Base-by-base conservation (phyloP, 2,113 vertebrate species). In the Aphyosemion australe region DNA sequence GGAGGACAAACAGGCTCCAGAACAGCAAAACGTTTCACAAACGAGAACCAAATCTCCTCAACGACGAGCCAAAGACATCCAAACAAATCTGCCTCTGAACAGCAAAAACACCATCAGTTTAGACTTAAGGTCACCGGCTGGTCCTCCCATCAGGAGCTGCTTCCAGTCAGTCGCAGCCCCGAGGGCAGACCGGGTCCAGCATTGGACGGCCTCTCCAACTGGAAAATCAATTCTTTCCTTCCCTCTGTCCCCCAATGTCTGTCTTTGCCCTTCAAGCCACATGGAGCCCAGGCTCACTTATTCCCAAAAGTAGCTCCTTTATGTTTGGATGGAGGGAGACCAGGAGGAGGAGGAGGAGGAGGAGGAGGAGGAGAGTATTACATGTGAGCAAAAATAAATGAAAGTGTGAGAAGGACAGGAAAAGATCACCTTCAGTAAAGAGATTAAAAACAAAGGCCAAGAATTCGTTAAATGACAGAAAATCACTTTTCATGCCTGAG, bases 161-260 rank as follows among this genome's bases (percentile, higher is more conserved):
- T 18, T 81, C 13, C 52, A 69, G 72, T 82, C 53, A 15, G 37
- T 51, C 64, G 37, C 50, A 61, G 57, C 72, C 82, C 73, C 3
- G 43, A 61, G 81, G 77, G 76, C 75, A 84, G 72, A 83, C 82
- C 80, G 37, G 55, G 77, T 62, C 60, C 69, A 73, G 69, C 70
- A 32, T 37, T 64, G 73, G 53, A 69, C 16, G 59, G 76, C 50
- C 73, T 80, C 72, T 79, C 68, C 14, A 10, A 82, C 78, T 58
- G 80, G 77, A 87, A 91, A 92, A 92, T 92, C 90, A 81, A 90
- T 93, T 86, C 59, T 86, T 67, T 72, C 74, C 69, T 55, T 70
- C 51, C 49, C 72, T 42, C 72, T 52, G 57, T 7, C 50, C 39
- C 18, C 60, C 37, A 64, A 73, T 66, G 54, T 63, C 61, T 39